phyloP scores from a whole-genome alignment of 2,797 vertebrate genomes.

The Scyliorhinus canicula region DNA sequence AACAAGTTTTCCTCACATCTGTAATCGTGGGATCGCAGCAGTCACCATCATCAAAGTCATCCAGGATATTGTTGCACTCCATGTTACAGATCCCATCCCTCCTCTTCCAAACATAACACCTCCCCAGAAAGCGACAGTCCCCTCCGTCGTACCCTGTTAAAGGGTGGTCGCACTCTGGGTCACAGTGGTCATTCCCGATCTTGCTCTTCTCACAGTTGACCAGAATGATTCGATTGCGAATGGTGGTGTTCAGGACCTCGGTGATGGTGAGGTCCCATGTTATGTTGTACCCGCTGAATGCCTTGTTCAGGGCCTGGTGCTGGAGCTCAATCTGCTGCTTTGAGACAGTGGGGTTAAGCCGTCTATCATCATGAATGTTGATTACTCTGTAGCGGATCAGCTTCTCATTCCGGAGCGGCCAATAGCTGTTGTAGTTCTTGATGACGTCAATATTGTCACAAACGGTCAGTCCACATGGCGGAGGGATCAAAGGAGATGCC shows the following conservation, averaged over 20 bases:
- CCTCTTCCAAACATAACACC: conserved; percentile 85
- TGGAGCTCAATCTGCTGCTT: conserved; percentile 71
- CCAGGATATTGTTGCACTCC: conserved; percentile 87
- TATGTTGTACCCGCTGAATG: conserved; percentile 82
- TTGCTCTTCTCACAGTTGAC: conserved; percentile 85
- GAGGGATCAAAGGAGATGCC: conserved; percentile 65
- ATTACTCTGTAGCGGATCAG: conserved; percentile 78
- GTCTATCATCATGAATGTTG: conserved; percentile 71
- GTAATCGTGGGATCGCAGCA: conserved; percentile 78
- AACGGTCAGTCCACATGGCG: conserved; percentile 73
- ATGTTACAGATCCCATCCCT: conserved; percentile 78
- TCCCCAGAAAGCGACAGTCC: conserved; percentile 73
- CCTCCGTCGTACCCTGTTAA: conserved; percentile 87
- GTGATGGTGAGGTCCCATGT: conserved; percentile 73
- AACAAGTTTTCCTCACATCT: conserved; percentile 80
- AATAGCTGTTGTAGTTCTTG: conserved; percentile 73
- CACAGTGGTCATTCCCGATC: conserved; percentile 87
- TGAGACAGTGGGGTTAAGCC: conserved; percentile 68
- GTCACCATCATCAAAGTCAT: conserved; percentile 91
- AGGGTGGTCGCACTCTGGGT: conserved; percentile 85
- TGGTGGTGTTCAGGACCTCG: conserved; percentile 69
- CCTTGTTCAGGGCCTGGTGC: conserved; percentile 66
- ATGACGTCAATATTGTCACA: conserved; percentile 84
- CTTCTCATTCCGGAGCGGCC: conserved; percentile 72
- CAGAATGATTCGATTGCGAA: conserved; percentile 72